Base-by-base conservation (phyloP, 2,797 vertebrate genomes). In the Sebastiscus tertius region DNA sequence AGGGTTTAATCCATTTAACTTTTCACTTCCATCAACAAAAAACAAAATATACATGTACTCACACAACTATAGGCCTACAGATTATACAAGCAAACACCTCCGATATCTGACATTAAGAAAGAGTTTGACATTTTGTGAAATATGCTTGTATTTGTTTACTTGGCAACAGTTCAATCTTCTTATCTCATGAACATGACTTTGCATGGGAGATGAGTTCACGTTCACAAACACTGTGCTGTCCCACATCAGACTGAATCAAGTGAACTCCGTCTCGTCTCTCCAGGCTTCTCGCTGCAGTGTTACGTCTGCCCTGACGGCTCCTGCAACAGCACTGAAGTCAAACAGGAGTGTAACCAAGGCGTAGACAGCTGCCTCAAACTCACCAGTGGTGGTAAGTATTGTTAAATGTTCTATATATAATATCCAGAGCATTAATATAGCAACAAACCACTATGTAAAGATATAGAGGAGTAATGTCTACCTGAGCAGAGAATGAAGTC, bases 341-440 rank as follows among this genome's bases (percentile, higher is more conserved):
- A 60, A 20, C 58, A 31, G 16, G 39, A 77, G 36, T 92, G 90
- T 61, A n/a, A 5, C 8, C n/a, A 56, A 8, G 33, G 3, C 3
- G 72, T 65, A 10, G 75, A 90, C 79, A 29, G 34, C 82, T 92
- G 90, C 82, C 74, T 92, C 46, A 84, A 81, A 84, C 68, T 92
- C 87, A 86, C n/a, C 29, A 76, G 61, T 4, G 76, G 0, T 2
- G 76, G 87, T 92, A 87, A 71, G 72, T 4, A 8, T 24, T 14
- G 2, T 14, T 8, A 18, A 66, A 52, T 4, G 49, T 52, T 16
- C 49, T 52, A 7, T 46, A 46, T 46, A 18, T 0, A 7, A 46
- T 0, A 46, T 46, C 7, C 42, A 46, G 42, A 18, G 0, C 42
- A 46, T 18, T 46, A 46, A 46, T 46, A 46, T 46, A 52, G 49